These are phyloP conservation scores for Pachyseris speciosa DNA, from an alignment of 64 coral and sea anemone species.

Conservation along the genomic window DNA sequence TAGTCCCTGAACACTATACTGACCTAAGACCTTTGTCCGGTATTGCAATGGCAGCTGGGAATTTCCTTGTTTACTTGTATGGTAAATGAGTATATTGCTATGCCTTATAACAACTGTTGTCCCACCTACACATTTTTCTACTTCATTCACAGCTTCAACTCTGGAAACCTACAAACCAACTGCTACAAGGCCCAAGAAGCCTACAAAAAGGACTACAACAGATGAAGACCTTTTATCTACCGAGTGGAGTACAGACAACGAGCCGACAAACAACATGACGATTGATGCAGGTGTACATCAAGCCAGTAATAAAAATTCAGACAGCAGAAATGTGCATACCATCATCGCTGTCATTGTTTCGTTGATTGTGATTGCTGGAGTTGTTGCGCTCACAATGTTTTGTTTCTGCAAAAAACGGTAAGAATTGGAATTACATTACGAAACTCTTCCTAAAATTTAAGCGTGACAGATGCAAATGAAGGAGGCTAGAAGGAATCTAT, in stretches of 20 bases:
- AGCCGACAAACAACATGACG: neutral
- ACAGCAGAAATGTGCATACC: neutral
- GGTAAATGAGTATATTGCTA: no score
- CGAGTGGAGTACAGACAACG: neutral
- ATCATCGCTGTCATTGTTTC: neutral
- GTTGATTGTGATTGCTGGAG: neutral
- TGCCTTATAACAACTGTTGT: neutral
- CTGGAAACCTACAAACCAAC: neutral
- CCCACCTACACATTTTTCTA: neutral
- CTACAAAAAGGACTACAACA: neutral
- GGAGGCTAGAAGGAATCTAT: no score
- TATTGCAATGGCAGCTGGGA: no score
- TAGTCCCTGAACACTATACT: no score
- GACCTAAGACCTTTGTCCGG: no score
- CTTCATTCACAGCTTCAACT: neutral
- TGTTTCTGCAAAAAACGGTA: slow-evolving; percentile 11
- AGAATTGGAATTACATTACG: neutral
- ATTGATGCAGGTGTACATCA: neutral
- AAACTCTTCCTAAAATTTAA: no score
- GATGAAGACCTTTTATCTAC: neutral
- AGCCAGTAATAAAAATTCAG: neutral
- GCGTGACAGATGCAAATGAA: no score
- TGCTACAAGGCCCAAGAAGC: neutral
- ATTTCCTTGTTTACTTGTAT: no score
- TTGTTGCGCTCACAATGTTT: neutral